These are phyloP conservation scores for Gila robusta DNA, from an alignment of 2,797 vertebrate species.

Conservation along the genomic window DNA sequence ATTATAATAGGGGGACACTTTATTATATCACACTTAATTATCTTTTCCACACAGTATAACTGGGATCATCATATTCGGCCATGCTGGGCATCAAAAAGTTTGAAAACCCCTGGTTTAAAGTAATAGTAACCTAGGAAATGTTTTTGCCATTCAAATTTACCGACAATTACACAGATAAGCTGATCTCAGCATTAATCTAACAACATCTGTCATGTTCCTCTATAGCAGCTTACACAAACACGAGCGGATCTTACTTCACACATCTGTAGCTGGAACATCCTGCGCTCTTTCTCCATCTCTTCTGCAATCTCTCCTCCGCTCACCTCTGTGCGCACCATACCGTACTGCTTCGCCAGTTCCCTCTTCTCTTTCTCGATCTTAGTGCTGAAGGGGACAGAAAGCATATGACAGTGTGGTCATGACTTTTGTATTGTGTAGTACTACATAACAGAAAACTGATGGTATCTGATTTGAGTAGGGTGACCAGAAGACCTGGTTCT, in stretches of 20 bases:
- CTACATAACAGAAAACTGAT: background rate
- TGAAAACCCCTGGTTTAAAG: background rate
- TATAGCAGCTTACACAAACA: constrained; percentile 14
- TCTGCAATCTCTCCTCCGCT: constrained; percentile 85
- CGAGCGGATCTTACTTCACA: constrained; percentile 75
- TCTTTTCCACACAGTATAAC: background rate
- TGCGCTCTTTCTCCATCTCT: constrained; percentile 86
- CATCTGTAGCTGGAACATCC: constrained; percentile 88
- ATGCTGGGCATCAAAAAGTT: background rate
- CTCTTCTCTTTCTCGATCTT: constrained; percentile 89
- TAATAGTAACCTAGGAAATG: background rate
- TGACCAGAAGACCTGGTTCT: no score
- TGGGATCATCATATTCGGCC: background rate
- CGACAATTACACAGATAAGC: background rate
- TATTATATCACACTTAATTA: background rate
- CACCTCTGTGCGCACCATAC: constrained; percentile 85
- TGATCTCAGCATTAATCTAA: constrained; percentile 3
- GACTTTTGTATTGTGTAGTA: background rate
- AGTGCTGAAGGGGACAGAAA: constrained; percentile 70
- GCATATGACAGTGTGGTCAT: background rate
- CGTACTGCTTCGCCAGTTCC: constrained; percentile 85
- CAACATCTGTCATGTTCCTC: background rate
- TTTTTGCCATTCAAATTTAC: background rate
- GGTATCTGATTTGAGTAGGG: background rate
- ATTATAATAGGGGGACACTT: background rate